A percentile compares a stretch with the other conserved stretches of the same genome.
These are phyloP conservation scores for Anneissia japonica DNA, from an alignment of 35 echinoderm and acorn worm genomes.

Conservation along the genomic window DNA sequence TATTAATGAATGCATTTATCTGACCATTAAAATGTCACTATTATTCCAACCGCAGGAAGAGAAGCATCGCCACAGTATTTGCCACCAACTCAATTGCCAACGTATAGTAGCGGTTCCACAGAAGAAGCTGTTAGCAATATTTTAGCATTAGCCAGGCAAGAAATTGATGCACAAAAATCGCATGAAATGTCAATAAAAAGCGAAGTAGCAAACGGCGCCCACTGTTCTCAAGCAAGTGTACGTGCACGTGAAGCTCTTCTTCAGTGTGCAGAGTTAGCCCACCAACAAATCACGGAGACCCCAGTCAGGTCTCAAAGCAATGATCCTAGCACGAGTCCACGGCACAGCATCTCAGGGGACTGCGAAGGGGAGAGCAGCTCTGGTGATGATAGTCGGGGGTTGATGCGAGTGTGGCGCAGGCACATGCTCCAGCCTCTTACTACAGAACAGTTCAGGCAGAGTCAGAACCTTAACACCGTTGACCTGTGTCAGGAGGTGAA, in stretches of 20 bases:
- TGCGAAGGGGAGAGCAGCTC: constrained; percentile 5
- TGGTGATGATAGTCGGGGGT: background rate
- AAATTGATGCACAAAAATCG: constrained; percentile 58
- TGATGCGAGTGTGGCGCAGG: constrained; percentile 3
- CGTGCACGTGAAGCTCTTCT: background rate
- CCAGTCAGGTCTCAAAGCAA: constrained; percentile 1
- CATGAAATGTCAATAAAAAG: constrained; percentile 8
- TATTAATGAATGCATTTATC: too few species aligned
- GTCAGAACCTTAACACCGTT: constrained; percentile 60
- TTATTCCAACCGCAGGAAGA: constrained; percentile 54
- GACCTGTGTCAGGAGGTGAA: constrained; percentile 65
- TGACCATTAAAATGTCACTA: too few species aligned
- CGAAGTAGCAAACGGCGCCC: background rate
- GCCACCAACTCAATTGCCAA: constrained; percentile 18
- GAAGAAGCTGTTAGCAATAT: constrained; percentile 92
- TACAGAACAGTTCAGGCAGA: constrained; percentile 56
- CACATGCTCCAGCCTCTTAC: constrained; percentile 52
- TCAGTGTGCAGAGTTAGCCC: background rate
- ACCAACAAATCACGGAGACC: background rate
- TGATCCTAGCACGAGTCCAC: background rate
- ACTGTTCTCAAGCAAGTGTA: background rate
- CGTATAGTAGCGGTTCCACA: constrained; percentile 44
- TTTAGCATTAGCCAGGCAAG: constrained; percentile 74
- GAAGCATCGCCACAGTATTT: constrained; percentile 48
- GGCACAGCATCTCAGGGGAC: background rate